These are phyloP conservation scores for Leiothrix lutea DNA, from an alignment of 2,113 vertebrate genomes.

Conservation along the genomic window DNA sequence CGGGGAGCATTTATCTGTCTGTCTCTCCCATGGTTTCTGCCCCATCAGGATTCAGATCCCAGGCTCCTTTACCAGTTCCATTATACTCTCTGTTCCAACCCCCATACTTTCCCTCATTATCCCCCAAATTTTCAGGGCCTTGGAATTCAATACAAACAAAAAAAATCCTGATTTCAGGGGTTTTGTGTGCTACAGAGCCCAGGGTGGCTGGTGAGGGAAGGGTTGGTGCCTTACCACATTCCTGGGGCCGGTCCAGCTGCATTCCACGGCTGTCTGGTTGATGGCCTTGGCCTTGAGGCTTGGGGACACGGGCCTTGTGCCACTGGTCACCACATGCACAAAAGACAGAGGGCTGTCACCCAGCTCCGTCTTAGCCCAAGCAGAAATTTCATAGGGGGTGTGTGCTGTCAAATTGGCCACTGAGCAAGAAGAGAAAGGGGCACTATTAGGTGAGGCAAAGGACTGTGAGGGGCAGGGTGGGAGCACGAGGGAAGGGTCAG, in stretches of 20 bases:
- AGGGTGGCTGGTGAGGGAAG: background rate
- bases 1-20: background rate
- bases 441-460: background rate
- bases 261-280: constrained; percentile 93
- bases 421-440: constrained; percentile 52
- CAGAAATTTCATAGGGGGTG: constrained; percentile 89
- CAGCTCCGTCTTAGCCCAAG: constrained; percentile 88
- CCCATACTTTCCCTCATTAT: background rate
- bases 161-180: background rate
- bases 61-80: background rate
- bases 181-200: background rate
- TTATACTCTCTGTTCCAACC: background rate
- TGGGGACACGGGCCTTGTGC: constrained; percentile 77
- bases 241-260: constrained; percentile 84
- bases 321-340: constrained; percentile 79
- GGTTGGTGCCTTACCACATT: constrained; percentile 70
- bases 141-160: background rate
- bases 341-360: constrained; percentile 92
- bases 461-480: background rate
- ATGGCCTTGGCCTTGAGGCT: constrained; percentile 88
- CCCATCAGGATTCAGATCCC: background rate
- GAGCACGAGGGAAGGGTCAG: background rate
- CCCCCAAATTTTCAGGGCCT: background rate
- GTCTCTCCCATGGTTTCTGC: background rate
- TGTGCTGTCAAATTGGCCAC: constrained; percentile 89